phyloP scores from a whole-genome alignment of 1,140 invertebrate genomes.

The Panagrolaimus sp. region DNA sequence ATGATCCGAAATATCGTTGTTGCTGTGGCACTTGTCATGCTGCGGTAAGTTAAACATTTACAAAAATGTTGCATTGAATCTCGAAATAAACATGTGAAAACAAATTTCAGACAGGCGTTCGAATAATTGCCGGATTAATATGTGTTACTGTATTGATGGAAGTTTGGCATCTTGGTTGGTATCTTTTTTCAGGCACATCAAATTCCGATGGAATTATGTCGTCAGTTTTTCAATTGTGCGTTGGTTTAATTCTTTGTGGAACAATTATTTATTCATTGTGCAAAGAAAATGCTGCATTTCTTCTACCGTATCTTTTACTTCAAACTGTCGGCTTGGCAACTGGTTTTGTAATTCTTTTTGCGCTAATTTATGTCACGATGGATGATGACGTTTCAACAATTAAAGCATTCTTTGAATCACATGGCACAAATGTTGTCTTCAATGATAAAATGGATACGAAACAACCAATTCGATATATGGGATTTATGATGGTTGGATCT shows the following conservation, averaged over 20 bases:
- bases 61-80: not conserved
- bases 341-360: constrained; percentile 40
- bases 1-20: constrained; percentile 39
- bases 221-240: constrained; percentile 30
- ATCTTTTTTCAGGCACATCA: constrained; percentile 19
- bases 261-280: constrained; percentile 43
- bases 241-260: constrained; percentile 32
- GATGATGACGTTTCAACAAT: constrained; percentile 13
- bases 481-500: constrained; percentile 34
- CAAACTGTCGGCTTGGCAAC: constrained; percentile 25
- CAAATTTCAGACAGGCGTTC: constrained; percentile 43
- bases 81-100: not conserved
- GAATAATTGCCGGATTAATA: constrained; percentile 41
- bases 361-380: constrained; percentile 24
- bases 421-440: not conserved
- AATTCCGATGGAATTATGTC: constrained; percentile 8
- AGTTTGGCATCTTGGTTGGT: constrained; percentile 39
- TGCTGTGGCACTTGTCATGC: constrained; percentile 39
- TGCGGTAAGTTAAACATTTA: constrained; percentile 27
- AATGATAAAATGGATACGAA: not conserved
- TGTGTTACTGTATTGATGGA: constrained; percentile 42
- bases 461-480: constrained; percentile 23
- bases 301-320: constrained; percentile 40
- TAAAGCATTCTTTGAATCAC: constrained; percentile 12
- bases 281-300: constrained; percentile 36